Evolutionary conservation across 37 sponge, comb jelly and placozoan genomes (phyloP).

Genomic region (Dysidea cf. avara): DNA sequence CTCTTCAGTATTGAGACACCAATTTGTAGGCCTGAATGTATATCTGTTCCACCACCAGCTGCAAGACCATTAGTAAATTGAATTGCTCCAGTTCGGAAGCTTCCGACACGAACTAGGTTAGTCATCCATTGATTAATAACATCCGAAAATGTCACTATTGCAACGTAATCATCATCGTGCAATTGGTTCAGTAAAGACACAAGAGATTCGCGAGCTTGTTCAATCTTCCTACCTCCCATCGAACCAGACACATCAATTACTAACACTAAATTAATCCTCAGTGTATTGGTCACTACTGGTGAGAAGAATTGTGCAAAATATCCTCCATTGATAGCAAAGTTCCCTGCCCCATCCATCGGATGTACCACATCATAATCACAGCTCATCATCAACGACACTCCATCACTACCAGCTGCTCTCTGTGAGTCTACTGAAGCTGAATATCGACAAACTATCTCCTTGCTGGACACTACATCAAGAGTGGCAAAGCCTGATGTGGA

Average conservation of each 20-base stretch:
- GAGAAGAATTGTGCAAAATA: constrained; percentile 74
- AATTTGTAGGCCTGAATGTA: constrained; percentile 23
- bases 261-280: constrained; percentile 53
- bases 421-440: constrained; percentile 25
- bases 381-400: constrained; percentile 34
- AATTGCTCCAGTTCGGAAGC: constrained; percentile 17
- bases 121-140: constrained; percentile 16
- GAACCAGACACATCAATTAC: constrained; percentile 71
- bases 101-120: constrained; percentile 21
- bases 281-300: constrained; percentile 1
- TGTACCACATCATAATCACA: constrained; percentile 58
- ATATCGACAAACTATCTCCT: constrained; percentile 21
- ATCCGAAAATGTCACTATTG: constrained; percentile 37
- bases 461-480: neutral
- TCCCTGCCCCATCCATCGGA: constrained; percentile 29
- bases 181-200: constrained; percentile 47
- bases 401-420: neutral
- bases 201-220: constrained; percentile 47
- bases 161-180: constrained; percentile 15
- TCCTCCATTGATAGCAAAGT: constrained; percentile 27
- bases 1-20: constrained; percentile 28
- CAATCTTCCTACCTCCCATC: constrained; percentile 52
- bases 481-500: constrained; percentile 17
- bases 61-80: constrained; percentile 11
- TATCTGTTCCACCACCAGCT: constrained; percentile 50